Conservation (phyloP, 2,888 invertebrate species). For the Ormia ochracea region DNA sequence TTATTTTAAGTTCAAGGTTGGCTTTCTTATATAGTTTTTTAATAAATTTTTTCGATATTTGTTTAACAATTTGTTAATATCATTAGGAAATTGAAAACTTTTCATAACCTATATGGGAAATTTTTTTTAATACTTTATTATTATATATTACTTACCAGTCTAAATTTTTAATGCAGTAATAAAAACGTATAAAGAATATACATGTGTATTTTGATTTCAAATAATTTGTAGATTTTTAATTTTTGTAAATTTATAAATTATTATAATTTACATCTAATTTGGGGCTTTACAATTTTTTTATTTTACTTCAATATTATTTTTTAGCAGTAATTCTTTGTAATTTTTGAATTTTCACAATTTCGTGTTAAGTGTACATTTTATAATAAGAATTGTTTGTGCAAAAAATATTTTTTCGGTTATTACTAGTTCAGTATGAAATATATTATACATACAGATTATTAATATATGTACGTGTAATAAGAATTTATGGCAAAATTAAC, state of each 20-base stretch:
- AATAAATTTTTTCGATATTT: too few relatives aligned
- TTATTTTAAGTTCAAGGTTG: too few relatives aligned
- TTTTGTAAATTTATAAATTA: conserved; percentile 55
- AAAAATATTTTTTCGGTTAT: conserved; percentile 58
- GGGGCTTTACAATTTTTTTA: conserved; percentile 12
- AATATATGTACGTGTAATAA: neutral
- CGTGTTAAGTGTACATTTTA: conserved; percentile 36
- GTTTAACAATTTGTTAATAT: too few relatives aligned
- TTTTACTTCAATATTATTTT: conserved; percentile 18
- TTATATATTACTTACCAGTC: neutral
- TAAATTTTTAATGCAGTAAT: neutral
- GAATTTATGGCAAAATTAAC: conserved; percentile 16
- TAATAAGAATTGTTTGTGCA: conserved; percentile 63
- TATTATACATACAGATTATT: conserved; percentile 2
- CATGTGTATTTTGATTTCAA: conserved; percentile 29
- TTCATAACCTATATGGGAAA: too few relatives aligned
- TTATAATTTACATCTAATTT: conserved; percentile 51
- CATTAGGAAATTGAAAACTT: too few relatives aligned
- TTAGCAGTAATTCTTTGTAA: conserved; percentile 50
- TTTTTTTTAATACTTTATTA: too few relatives aligned
- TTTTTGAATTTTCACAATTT: conserved; percentile 52
- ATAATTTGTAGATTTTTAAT: conserved; percentile 48
- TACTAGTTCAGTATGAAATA: conserved; percentile 17
- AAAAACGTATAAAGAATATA: neutral
- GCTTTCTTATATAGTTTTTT: too few relatives aligned